Evolutionary conservation across 2,888 invertebrate genomes (phyloP), one percentile per base, ranked within the genome.

Genomic region (Dolichomitus sp.): DNA sequence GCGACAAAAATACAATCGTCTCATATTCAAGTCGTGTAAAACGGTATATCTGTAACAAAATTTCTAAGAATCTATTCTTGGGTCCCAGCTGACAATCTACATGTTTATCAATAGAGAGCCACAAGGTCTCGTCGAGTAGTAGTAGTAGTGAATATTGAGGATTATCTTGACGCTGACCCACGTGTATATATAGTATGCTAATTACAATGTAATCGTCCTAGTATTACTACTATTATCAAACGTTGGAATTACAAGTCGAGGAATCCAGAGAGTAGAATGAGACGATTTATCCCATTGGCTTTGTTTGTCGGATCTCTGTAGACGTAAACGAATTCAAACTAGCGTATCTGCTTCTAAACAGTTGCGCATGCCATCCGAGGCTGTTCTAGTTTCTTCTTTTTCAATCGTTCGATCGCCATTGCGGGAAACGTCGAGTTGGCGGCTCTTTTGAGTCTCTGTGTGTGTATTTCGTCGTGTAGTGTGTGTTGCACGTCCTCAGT

Each of bases 381-480:
- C 40, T 54, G 50, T 17, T 37, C 40, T 54, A 57, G n/a, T 40
- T 68, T 45, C 17, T 42, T 42, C 11, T 52, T 50, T 65, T n/a
- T 30, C 76, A 76, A 72, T 76, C 50, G 17, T 72, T 52, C 40
- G 72, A 54, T 72, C 37, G 17, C 57, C 57, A 40, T 76, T 70
- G 57, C 27, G 40, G 70, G 48, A 27, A 50, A 57, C 37, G 45
- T 17, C 48, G 70, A 23, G 57, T 54, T 54, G 23, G 19, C 40
- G 30, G 9, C 48, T n/a, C 48, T 27, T 50, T 66, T 30, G 1
- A 45, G 68, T 17, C 1, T 45, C 12, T 4, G 4, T 45, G 33
- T 63, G 27, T 14, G 23, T 0, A n/a, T n/a, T n/a, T 27, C 61
- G 57, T 33, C 33, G 54, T 70, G n/a, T 7, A 14, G 42, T 42